Evolutionary conservation across 2,888 invertebrate species (phyloP).

Genomic region (Nomada goodeniana): DNA sequence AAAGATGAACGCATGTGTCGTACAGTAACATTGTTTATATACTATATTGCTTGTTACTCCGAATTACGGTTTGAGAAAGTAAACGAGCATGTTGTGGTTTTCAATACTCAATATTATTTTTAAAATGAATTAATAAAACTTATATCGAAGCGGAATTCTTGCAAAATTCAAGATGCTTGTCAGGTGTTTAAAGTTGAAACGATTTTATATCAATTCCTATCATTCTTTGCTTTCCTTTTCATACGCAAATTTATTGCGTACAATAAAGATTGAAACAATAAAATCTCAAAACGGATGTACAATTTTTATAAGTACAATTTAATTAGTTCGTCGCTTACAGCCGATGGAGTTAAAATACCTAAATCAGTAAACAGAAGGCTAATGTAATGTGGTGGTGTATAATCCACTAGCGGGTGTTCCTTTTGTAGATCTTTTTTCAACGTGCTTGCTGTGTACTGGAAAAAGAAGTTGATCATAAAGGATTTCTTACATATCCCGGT

Average conservation of each 20-base stretch:
- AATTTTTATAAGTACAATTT: slow-evolving; percentile 93
- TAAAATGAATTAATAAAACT: slow-evolving; percentile 55
- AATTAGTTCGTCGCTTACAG: slow-evolving; percentile 98
- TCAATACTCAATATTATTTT: slow-evolving; percentile 58
- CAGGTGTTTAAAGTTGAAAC: not conserved
- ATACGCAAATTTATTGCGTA: too few species aligned
- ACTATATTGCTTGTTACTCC: slow-evolving; percentile 43
- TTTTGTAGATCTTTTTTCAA: slow-evolving; percentile 85
- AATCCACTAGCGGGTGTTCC: slow-evolving; percentile 96
- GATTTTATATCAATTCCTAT: not conserved
- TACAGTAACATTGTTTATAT: slow-evolving; percentile 29
- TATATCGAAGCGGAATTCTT: slow-evolving; percentile 27
- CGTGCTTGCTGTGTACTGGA: slow-evolving; percentile 86
- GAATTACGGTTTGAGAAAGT: slow-evolving; percentile 17
- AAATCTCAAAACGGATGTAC: slow-evolving; percentile 17
- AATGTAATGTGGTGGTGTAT: slow-evolving; percentile 97
- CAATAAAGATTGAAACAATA: slow-evolving; percentile 12
- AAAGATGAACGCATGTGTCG: slow-evolving; percentile 3
- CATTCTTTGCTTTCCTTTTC: not conserved
- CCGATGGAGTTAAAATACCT: slow-evolving; percentile 97
- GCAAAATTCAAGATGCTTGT: slow-evolving; percentile 15
- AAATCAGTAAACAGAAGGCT: slow-evolving; percentile 97
- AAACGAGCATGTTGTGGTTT: slow-evolving; percentile 42
- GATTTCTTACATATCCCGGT: too few species aligned
- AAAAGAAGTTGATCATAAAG: slow-evolving; percentile 61